Evolutionary conservation across 2,113 vertebrate genomes (phyloP).

Genomic region (Nesoenas mayeri): DNA sequence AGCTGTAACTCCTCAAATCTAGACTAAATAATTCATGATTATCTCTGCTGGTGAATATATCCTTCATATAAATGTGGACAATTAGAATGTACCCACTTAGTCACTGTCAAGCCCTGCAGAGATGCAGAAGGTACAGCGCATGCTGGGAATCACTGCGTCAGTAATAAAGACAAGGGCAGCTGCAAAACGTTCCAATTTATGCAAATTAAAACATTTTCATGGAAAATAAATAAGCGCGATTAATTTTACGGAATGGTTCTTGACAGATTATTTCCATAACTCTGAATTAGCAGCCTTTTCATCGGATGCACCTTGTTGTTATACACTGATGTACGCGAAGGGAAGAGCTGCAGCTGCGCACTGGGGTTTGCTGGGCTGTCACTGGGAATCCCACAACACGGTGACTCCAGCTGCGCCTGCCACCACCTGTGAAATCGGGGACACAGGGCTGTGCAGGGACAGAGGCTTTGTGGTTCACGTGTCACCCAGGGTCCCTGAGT

Average conservation of each 20-base stretch:
- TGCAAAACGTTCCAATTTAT: conserved; percentile 65
- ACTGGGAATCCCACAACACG: neutral
- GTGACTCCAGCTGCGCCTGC: neutral
- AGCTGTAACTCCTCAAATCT: conserved; percentile 31
- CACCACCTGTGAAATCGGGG: neutral
- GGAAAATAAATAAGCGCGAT: conserved; percentile 61
- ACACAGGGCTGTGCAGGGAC: neutral
- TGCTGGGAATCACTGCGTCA: conserved; percentile 18
- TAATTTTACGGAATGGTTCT: conserved; percentile 44
- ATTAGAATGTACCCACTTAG: conserved; percentile 59
- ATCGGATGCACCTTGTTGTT: conserved; percentile 1
- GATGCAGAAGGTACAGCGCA: conserved; percentile 41
- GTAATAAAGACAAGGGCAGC: conserved; percentile 55
- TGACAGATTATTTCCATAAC: conserved; percentile 38
- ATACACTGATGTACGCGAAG: neutral
- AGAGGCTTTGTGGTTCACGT: neutral
- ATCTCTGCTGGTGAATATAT: conserved; percentile 58
- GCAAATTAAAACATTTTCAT: conserved; percentile 65
- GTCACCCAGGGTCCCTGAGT: neutral
- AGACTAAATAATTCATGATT: conserved; percentile 61
- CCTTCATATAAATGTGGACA: conserved; percentile 54
- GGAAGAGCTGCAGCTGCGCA: neutral
- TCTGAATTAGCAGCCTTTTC: conserved; percentile 26
- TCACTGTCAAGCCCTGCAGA: conserved; percentile 61
- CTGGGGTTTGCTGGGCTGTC: neutral